Evolutionary conservation across 2,113 vertebrate species (phyloP).

Genomic region (Propithecus coquereli): DNA sequence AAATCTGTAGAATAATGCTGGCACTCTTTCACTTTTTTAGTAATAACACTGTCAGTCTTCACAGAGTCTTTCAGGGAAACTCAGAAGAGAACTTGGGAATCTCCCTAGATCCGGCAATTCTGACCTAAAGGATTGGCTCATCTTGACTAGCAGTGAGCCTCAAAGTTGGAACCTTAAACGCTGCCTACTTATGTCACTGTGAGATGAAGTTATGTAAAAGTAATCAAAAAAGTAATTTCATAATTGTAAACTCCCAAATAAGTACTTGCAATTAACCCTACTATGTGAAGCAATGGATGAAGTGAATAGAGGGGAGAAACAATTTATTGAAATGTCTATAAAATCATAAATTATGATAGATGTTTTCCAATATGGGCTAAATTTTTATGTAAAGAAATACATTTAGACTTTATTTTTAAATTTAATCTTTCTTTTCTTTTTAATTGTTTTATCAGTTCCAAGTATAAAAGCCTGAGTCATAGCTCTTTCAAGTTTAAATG

Average conservation of each 20-base stretch:
- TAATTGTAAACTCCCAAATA: neutral
- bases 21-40: too few relatives aligned
- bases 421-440: neutral
- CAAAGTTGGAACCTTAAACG: neutral
- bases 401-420: neutral
- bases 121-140: neutral
- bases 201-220: neutral
- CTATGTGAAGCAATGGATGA: neutral
- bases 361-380: neutral
- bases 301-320: neutral
- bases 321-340: neutral
- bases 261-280: neutral
- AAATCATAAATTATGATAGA: neutral
- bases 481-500: neutral
- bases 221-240: neutral
- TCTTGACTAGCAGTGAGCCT: neutral
- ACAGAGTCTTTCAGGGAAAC: neutral
- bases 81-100: too few relatives aligned
- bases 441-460: neutral
- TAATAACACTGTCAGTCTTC: neutral
- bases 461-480: neutral
- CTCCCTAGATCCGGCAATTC: accelerated
- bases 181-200: too few relatives aligned
- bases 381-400: neutral
- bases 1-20: neutral